Evolutionary conservation across 2,113 vertebrate genomes (phyloP), one percentile per base, ranked within the genome.

Genomic region (Gadus chalcogrammus): DNA sequence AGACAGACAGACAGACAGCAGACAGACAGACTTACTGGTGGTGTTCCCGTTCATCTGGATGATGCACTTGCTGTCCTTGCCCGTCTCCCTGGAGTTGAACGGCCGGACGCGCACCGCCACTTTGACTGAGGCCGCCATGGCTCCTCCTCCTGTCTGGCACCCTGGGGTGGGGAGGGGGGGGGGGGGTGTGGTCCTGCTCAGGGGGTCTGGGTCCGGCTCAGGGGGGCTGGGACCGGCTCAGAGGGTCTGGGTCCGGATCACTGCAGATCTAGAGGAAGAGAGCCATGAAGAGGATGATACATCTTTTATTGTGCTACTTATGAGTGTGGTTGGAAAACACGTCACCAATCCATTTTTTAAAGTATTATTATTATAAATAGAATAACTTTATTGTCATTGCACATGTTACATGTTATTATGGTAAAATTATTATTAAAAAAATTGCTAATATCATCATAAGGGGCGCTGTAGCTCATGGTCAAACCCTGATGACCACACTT

Each of bases 41-140:
- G 96, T 99, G 91, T 94, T 99, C 60, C 97, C 97, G 0, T 95
- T 90, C 97, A 99, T 99, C 93, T 99, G 96, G 79, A 99, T 98
- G 76, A 99, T 99, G 82, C 97, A 98, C 88, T 98, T 99, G 71
- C 95, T 96, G 4, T 99, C 97, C 11, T 94, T 95, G 81, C 92
- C 89, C 38, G 93, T 97, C 82, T 99, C 97, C 28, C 97, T 93
- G 68, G 96, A 96, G 79, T 99, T 99, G 93, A 99, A 99, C 82
- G 97, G 97, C 84, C 97, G 96, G 82, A 99, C 97, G 0, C 97
- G 91, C 85, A 99, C 97, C 4, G 96, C 97, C 91, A 98, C 97
- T 92, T 99, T 99, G 88, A 99, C 97, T 0, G 97, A 98, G 1
- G 97, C 96, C 85, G 13, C 97, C 97, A 99, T 99, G 5, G 74